These are phyloP conservation scores for Epicauta chinensis DNA, from an alignment of 1,140 invertebrate genomes.

Conservation along the genomic window DNA sequence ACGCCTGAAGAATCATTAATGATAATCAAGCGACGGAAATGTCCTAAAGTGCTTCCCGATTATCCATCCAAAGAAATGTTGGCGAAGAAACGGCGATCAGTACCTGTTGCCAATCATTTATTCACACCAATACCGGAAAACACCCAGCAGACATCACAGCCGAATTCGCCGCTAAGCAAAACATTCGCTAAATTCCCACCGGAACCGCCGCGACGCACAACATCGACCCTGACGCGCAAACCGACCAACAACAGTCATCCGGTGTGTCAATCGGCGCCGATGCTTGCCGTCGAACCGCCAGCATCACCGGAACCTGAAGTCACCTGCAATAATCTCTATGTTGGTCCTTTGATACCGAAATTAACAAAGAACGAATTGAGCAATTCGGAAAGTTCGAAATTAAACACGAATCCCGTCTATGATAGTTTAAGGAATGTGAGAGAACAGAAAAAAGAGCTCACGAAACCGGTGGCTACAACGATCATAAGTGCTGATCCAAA, in stretches of 20 bases:
- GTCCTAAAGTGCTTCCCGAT: constrained; percentile 76
- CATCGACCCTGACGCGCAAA: constrained; percentile 53
- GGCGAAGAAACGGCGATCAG: constrained; percentile 48
- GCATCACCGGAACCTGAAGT: constrained; percentile 41
- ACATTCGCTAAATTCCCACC: constrained; percentile 48
- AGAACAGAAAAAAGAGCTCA: not conserved
- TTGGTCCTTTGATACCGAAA: constrained; percentile 48
- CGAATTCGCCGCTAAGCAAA: constrained; percentile 38
- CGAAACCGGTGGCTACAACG: constrained; percentile 24
- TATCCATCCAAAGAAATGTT: constrained; percentile 45
- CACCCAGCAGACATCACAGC: constrained; percentile 40
- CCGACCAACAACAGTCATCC: constrained; percentile 17
- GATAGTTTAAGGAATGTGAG: constrained; percentile 24
- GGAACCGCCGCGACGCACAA: constrained; percentile 56
- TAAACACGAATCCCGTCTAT: constrained; percentile 30
- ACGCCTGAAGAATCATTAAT: constrained; percentile 63
- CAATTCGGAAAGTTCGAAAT: constrained; percentile 9
- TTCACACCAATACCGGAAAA: constrained; percentile 41
- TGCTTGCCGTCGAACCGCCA: constrained; percentile 42
- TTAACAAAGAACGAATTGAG: constrained; percentile 9
- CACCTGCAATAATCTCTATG: constrained; percentile 46
- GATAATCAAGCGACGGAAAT: constrained; percentile 68
- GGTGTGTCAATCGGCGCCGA: constrained; percentile 41
- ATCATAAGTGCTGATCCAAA: constrained; percentile 33
- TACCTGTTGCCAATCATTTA: constrained; percentile 45